Conservation (phyloP, 2,113 vertebrate species). For the Corapipo altera region DNA sequence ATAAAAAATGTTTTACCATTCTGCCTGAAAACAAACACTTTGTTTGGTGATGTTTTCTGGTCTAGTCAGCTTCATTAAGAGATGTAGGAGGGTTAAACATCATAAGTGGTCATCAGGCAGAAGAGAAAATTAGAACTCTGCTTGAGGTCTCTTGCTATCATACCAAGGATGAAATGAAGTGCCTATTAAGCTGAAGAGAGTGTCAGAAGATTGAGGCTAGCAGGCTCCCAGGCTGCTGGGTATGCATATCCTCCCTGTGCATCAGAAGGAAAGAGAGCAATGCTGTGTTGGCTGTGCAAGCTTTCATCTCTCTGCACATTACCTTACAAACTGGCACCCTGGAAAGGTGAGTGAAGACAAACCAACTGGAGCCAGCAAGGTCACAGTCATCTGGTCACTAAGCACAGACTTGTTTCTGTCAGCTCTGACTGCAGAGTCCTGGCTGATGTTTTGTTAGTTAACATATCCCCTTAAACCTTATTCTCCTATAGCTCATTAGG, state of each 20-base stretch:
- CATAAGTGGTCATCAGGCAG: neutral
- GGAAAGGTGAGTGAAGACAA: neutral
- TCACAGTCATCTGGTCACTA: neutral
- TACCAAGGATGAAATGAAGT: neutral
- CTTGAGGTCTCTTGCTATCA: neutral
- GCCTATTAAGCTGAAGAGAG: neutral
- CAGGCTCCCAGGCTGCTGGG: neutral
- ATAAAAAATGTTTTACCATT: neutral
- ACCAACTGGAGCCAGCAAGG: neutral
- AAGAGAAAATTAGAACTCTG: conserved; percentile 14
- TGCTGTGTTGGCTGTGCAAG: neutral
- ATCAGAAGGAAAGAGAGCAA: neutral
- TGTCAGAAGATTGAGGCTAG: neutral
- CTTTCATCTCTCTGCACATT: rapidly evolving
- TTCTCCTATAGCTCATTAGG: neutral
- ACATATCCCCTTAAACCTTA: neutral
- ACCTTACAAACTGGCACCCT: neutral
- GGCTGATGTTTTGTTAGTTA: conserved; percentile 21
- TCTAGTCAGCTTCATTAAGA: neutral
- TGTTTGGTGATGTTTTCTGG: neutral
- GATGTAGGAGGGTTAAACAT: neutral
- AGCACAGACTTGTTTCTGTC: neutral
- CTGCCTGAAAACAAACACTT: neutral
- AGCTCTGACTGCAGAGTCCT: neutral
- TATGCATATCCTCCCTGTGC: rapidly evolving